Conservation (phyloP, 2,797 vertebrate genomes). For the Vultur gryphus region DNA sequence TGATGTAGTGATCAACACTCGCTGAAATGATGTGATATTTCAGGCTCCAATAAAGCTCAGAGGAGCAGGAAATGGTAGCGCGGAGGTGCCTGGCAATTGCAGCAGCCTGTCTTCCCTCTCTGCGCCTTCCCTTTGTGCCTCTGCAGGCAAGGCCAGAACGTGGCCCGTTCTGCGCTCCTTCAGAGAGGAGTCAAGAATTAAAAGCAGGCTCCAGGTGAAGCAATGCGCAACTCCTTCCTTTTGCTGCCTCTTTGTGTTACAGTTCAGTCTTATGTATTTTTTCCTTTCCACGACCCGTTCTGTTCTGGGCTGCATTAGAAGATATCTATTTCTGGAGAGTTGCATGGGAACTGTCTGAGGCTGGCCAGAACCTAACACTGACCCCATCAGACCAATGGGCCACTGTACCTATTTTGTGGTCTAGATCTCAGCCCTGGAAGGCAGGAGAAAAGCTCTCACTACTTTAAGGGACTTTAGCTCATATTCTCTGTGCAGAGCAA, state of each 20-base stretch:
- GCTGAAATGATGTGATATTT: background rate
- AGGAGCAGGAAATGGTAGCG: background rate
- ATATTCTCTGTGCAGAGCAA: background rate
- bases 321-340: background rate
- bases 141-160: background rate
- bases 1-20: background rate
- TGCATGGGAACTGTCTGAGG: background rate
- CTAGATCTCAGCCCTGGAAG: background rate
- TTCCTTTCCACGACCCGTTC: background rate
- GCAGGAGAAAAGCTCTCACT: background rate
- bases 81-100: background rate
- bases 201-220: background rate
- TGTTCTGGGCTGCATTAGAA: background rate
- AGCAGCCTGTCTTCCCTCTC: background rate
- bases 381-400: background rate
- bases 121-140: background rate
- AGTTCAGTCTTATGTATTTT: background rate
- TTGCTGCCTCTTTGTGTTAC: background rate
- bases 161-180: accelerated
- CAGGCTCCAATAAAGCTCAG: background rate
- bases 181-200: background rate
- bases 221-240: background rate
- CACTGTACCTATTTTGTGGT: background rate
- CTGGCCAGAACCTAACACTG: background rate
- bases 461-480: background rate